Conservation (phyloP, 2,888 invertebrate species). For the Macropis europaea region DNA sequence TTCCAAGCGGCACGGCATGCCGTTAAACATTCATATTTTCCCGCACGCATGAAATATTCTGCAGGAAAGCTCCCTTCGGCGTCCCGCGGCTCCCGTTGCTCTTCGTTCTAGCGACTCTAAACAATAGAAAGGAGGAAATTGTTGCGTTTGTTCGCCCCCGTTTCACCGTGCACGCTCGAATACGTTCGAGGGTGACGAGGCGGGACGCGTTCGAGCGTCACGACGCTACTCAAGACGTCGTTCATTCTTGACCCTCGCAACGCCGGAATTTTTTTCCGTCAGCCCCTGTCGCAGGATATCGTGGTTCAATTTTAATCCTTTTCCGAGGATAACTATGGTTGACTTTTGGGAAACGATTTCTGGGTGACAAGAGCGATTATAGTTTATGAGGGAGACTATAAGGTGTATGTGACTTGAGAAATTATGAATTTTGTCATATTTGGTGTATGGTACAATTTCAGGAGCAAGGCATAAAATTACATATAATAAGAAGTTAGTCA, state of each 20-base stretch:
- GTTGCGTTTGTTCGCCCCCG: slow-evolving; percentile 7
- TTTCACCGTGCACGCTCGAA: background rate
- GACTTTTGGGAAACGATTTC: too few species aligned
- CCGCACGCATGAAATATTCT: slow-evolving; percentile 34
- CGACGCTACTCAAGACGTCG: background rate
- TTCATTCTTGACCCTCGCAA: background rate
- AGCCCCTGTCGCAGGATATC: too few species aligned
- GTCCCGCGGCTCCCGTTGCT: slow-evolving; percentile 15
- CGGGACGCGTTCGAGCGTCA: background rate
- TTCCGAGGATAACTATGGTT: too few species aligned
- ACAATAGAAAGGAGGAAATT: slow-evolving; percentile 26
- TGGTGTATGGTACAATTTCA: too few species aligned
- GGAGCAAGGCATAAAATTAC: too few species aligned
- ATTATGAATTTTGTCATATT: too few species aligned
- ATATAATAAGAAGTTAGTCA: too few species aligned
- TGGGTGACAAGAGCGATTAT: too few species aligned
- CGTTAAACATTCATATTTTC: slow-evolving; percentile 39
- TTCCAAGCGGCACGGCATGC: slow-evolving; percentile 19
- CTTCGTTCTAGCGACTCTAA: slow-evolving; percentile 22
- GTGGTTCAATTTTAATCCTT: too few species aligned
- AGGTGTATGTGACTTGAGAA: too few species aligned
- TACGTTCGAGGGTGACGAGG: background rate
- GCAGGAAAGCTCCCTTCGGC: slow-evolving; percentile 12
- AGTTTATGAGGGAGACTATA: too few species aligned
- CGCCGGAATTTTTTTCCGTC: too few species aligned